Conservation (phyloP, 2,113 vertebrate genomes). For the Sitta europaea region DNA sequence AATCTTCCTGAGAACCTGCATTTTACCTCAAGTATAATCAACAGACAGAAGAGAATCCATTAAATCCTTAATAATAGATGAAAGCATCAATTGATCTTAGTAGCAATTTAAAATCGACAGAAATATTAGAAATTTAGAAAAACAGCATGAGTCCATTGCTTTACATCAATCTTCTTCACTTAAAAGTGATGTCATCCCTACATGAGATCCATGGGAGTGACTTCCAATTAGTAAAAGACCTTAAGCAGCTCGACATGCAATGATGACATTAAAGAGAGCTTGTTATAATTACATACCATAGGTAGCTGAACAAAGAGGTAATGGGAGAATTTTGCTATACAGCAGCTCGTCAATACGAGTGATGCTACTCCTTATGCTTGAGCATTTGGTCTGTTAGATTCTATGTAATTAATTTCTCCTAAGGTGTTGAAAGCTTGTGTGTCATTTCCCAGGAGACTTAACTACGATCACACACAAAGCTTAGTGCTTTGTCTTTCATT, state of each 20-base stretch:
- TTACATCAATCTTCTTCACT: not conserved
- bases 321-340: not conserved
- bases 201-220: not conserved
- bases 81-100: constrained; percentile 52
- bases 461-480: not conserved
- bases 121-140: constrained; percentile 37
- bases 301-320: not conserved
- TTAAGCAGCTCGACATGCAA: constrained; percentile 10
- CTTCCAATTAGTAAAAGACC: constrained; percentile 36
- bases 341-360: not conserved
- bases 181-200: constrained; percentile 22
- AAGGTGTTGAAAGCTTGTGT: constrained; percentile 57
- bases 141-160: not conserved
- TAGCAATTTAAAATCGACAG: constrained; percentile 42
- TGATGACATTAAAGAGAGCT: constrained; percentile 23
- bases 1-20: constrained; percentile 25
- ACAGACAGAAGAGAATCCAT: constrained; percentile 15
- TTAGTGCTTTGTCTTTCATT: constrained; percentile 12
- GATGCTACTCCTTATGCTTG: constrained; percentile 34
- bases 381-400: constrained; percentile 60
- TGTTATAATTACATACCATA: constrained; percentile 9
- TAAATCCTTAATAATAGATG: constrained; percentile 59
- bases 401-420: constrained; percentile 42
- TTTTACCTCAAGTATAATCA: constrained; percentile 32
- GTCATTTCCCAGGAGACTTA: constrained; percentile 13